These are phyloP conservation scores for Centruroides sculpturatus DNA, from an alignment of 1,140 invertebrate species.

Conservation along the genomic window DNA sequence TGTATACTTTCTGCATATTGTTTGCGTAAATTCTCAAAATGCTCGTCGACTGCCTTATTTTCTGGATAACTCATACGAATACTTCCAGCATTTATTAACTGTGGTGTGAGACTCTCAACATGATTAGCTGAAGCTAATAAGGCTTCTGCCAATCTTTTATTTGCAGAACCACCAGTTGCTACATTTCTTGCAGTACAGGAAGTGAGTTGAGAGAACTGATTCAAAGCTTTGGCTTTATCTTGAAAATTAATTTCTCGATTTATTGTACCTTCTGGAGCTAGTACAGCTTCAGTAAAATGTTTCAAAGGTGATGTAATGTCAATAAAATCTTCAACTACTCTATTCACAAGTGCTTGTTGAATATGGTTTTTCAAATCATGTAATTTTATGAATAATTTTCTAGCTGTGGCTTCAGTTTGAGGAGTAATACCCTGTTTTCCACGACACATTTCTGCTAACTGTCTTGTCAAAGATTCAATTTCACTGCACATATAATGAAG, in stretches of 20 bases:
- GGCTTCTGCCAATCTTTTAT: constrained; percentile 86
- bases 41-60: constrained; percentile 79
- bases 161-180: constrained; percentile 74
- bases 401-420: constrained; percentile 35
- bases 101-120: constrained; percentile 87
- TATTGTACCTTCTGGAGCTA: constrained; percentile 70
- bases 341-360: constrained; percentile 77
- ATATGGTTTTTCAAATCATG: constrained; percentile 83
- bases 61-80: constrained; percentile 88
- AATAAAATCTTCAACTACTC: constrained; percentile 96
- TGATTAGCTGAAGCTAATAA: constrained; percentile 63
- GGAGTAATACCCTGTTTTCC: constrained; percentile 49
- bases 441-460: constrained; percentile 67
- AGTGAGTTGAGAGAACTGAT: constrained; percentile 62
- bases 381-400: constrained; percentile 66
- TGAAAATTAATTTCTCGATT: constrained; percentile 78
- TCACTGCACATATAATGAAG: constrained; percentile 81
- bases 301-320: constrained; percentile 92
- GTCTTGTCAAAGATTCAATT: constrained; percentile 68
- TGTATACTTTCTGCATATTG: constrained; percentile 86
- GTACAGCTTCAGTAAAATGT: constrained; percentile 86
- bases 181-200: constrained; percentile 86
- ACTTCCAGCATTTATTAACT: constrained; percentile 88
- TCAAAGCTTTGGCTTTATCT: constrained; percentile 67
- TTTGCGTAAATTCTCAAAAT: constrained; percentile 87